Evolutionary conservation across 2,113 vertebrate genomes (phyloP), one percentile per base, ranked within the genome.

Genomic region (Silurus asotus): DNA sequence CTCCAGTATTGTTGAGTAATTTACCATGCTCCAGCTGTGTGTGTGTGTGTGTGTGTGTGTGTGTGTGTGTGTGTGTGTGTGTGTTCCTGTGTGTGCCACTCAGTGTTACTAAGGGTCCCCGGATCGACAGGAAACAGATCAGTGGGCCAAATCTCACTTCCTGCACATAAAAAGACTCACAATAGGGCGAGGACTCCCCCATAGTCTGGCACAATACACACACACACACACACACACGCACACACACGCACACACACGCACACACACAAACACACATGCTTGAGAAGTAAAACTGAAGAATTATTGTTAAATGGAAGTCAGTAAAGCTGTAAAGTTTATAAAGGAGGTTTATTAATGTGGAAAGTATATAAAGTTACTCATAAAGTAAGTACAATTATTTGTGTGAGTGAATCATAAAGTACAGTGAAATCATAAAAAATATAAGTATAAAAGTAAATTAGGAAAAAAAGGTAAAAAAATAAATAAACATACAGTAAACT

Each of bases 81-180:
- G 67, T 62, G 25, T 87, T 13, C 11, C 10, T 45, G 5, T 56
- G 3, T 48, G 49, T 76, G 62, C 69, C 75, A 56, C 87, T 45
- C 74, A 0, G 86, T 91, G 23, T 19, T 17, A 86, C 28, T 59
- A 81, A 89, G 87, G 90, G 72, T 8, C 48, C n/a, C 90, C 90
- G 67, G 90, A 90, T 86, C 89, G 90, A 92, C 92, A 95, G 93
- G 92, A 94, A 94, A 92, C 82, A 10, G 77, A 85, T 87, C 89
- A 89, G 90, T 37, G 45, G 81, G 92, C 91, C 93, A 92, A 90
- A 87, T 74, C 80, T 72, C 80, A 88, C 93, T 93, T 95, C 93
- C 94, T 95, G 93, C 92, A 91, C 88, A 89, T 89, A 85, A 91
- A 80, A 88, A 87, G 84, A 89, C 72, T 90, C 92, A 94, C 93